A percentile compares a stretch with the other conserved stretches of the same genome.
Evolutionary conservation across 1,140 invertebrate genomes (phyloP).

Genomic region (Euschistus heros): DNA sequence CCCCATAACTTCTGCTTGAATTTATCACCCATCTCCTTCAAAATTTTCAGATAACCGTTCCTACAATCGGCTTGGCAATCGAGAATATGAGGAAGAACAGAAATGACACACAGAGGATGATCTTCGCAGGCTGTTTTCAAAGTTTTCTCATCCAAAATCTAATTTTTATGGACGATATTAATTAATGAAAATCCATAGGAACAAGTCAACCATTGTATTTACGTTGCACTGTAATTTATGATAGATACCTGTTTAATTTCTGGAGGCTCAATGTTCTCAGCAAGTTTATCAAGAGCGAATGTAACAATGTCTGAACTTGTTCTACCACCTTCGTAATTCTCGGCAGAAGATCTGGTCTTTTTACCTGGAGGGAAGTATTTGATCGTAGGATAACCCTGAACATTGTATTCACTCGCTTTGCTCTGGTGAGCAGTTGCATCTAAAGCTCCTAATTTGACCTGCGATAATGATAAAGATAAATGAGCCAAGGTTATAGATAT

Average conservation of each 20-base stretch:
- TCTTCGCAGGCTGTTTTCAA: constrained; percentile 70
- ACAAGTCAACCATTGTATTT: too few species aligned
- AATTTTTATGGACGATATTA: too few species aligned
- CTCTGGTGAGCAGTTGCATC: constrained; percentile 87
- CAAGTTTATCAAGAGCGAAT: constrained; percentile 78
- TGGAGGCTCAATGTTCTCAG: constrained; percentile 79
- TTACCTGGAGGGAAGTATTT: constrained; percentile 84
- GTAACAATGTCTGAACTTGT: constrained; percentile 81
- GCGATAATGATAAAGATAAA: too few species aligned
- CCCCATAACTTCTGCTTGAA: constrained; percentile 96
- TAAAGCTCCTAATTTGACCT: constrained; percentile 86
- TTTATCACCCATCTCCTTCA: constrained; percentile 74
- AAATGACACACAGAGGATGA: constrained; percentile 83
- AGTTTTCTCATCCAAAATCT: constrained; percentile 47
- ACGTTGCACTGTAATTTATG: too few species aligned
- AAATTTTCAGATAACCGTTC: constrained; percentile 71
- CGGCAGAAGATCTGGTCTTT: constrained; percentile 47
- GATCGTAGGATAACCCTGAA: constrained; percentile 94
- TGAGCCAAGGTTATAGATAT: too few species aligned
- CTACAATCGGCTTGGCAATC: constrained; percentile 94
- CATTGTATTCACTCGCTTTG: constrained; percentile 65
- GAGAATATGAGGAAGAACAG: constrained; percentile 90
- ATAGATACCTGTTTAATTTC: constrained; percentile 73
- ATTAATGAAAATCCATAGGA: too few species aligned
- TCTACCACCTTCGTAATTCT: constrained; percentile 83